Evolutionary conservation across 1,140 invertebrate genomes (phyloP), one percentile per base, ranked within the genome.

Genomic region (Piezodorus guildinii): DNA sequence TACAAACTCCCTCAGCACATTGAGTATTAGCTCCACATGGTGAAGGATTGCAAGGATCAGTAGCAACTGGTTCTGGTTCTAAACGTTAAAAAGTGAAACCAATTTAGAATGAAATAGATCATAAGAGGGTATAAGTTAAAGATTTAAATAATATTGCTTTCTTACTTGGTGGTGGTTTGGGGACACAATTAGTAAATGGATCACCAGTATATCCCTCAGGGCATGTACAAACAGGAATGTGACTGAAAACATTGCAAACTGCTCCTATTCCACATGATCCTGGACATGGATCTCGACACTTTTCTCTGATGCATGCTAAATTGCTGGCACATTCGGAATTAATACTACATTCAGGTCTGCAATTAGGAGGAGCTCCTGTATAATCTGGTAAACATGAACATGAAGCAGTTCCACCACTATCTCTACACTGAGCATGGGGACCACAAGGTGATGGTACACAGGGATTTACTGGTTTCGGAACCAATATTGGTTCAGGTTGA

Each of bases 251-350:
- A 74, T 83, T 80, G 70, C 87, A 89, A 60, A 83, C 76, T n/a
- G 87, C 83, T 72, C 89, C 85, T 2, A 76, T 71, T 17, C 87
- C 87, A 73, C 88, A 90, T 30, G 81, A 82, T 65, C 84, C 85
- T n/a, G 83, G 82, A 69, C 88, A 91, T 23, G 86, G 87, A 73
- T 90, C 81, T 62, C 79, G 75, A 72, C 88, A 91, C 75, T 84
- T 86, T 66, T 83, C 81, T 70, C 81, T 83, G 34, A 86, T 81
- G 70, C 88, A 91, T 15, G 85, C 83, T 70, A 82, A 80, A 66
- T 84, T 82, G 23, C 80, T 81, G 2, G 83, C 72, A 73, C 88
- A 91, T 68, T 91, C 86, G 1, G 82, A 79, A 69, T 86, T 84
- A 12, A 85, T 73, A 1, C 80, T 78, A 72, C 88, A 90, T 74